These are phyloP conservation scores for Amazona vittata DNA, from an alignment of 2,113 vertebrate genomes.

Conservation along the genomic window DNA sequence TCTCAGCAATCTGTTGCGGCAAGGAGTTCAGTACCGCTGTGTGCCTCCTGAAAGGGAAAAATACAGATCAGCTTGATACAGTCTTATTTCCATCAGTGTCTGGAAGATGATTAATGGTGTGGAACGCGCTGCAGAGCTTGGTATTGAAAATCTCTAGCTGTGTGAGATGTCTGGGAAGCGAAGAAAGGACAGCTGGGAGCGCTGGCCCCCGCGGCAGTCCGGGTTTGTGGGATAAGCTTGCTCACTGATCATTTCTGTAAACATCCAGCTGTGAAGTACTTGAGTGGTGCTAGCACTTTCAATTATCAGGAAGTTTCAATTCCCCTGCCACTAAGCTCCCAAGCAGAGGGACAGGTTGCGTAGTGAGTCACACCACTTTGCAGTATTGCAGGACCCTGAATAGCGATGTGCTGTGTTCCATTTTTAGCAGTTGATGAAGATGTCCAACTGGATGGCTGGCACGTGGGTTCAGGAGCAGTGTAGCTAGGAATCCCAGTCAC, in stretches of 20 bases:
- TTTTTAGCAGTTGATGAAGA: not conserved
- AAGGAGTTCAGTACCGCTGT: not conserved
- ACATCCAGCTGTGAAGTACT: constrained; percentile 66
- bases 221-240: constrained; percentile 19
- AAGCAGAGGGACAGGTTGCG: not conserved
- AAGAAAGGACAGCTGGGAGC: constrained; percentile 48
- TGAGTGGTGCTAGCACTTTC: constrained; percentile 29
- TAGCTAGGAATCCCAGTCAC: not conserved
- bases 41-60: constrained; percentile 19
- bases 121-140: constrained; percentile 19
- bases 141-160: constrained; percentile 36
- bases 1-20: constrained; percentile 46
- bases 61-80: not conserved
- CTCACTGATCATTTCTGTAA: constrained; percentile 20
- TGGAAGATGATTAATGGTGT: constrained; percentile 38
- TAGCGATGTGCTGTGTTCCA: rapidly evolving
- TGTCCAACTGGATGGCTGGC: not conserved
- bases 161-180: constrained; percentile 5
- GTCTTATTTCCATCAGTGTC: not conserved
- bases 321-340: not conserved
- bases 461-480: not conserved
- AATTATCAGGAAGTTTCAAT: constrained; percentile 49
- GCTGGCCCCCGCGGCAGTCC: not conserved
- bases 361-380: not conserved
- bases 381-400: not conserved